These are phyloP conservation scores for Pachypsylla venusta DNA, from an alignment of 1,140 invertebrate genomes.

Conservation along the genomic window DNA sequence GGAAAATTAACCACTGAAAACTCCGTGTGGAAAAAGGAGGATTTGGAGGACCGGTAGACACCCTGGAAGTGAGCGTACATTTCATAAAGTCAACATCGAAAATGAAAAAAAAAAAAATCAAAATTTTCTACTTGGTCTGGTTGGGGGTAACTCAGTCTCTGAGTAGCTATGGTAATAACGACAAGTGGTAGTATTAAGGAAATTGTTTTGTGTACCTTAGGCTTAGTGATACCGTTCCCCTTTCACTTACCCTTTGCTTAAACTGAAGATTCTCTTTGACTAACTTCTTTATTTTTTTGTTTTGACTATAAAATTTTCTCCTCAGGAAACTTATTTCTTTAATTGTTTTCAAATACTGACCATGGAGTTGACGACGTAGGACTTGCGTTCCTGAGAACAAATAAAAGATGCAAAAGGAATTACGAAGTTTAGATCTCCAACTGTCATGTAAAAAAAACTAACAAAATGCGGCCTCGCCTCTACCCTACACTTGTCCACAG, in stretches of 20 bases:
- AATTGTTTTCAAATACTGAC: background rate
- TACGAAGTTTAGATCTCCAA: background rate
- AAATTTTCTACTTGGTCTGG: too few relatives aligned
- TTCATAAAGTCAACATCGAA: too few relatives aligned
- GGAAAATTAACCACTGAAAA: too few relatives aligned
- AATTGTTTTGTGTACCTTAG: too few relatives aligned
- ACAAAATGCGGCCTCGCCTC: background rate
- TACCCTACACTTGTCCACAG: background rate
- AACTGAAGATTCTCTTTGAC: background rate
- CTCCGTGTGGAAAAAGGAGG: too few relatives aligned
- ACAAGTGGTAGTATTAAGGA: too few relatives aligned
- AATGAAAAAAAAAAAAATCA: too few relatives aligned
- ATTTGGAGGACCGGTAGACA: too few relatives aligned
- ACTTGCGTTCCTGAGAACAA: background rate
- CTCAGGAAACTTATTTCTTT: background rate
- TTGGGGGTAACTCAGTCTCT: too few relatives aligned
- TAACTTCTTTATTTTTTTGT: background rate
- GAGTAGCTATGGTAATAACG: too few relatives aligned
- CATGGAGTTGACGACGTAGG: background rate
- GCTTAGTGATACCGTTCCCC: too few relatives aligned
- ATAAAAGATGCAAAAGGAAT: background rate
- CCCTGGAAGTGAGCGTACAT: too few relatives aligned
- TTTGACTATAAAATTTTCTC: background rate
- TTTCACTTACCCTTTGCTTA: constrained; percentile 1
- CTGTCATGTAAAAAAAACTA: background rate